phyloP scores from a whole-genome alignment of 2,113 vertebrate species.

The Corythornis vintsioides region DNA sequence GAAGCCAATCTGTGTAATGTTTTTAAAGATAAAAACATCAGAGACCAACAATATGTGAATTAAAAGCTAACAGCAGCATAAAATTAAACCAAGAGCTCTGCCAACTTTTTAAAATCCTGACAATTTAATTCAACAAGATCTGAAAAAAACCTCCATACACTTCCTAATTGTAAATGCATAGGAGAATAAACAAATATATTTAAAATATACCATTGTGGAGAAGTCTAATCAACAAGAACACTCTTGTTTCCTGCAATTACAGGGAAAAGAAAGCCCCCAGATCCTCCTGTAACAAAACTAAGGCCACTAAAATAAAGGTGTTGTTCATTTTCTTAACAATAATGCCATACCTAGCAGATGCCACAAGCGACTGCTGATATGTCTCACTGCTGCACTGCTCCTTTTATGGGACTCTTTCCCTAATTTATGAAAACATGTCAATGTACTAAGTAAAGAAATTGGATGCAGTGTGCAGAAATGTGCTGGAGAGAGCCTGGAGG shows the following conservation, averaged over 20 bases:
- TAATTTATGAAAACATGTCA: background rate
- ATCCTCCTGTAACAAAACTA: slow-evolving; percentile 20
- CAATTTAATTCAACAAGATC: background rate
- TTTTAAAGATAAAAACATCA: background rate
- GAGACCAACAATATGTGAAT: background rate
- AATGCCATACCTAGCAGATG: background rate
- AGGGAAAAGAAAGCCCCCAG: background rate
- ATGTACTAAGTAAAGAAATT: background rate
- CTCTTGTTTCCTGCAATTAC: background rate
- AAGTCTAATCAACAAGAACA: background rate
- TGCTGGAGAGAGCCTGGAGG: background rate
- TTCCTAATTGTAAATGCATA: background rate
- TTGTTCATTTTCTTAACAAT: background rate
- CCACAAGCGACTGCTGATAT: background rate
- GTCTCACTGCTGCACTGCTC: background rate
- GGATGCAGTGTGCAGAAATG: background rate
- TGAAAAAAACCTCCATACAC: background rate
- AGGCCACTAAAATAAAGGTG: slow-evolving; percentile 10
- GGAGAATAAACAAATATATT: background rate
- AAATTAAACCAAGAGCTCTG: background rate
- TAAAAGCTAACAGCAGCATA: background rate
- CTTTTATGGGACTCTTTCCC: background rate
- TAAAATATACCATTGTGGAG: background rate
- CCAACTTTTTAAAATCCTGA: background rate
- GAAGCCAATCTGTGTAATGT: background rate